phyloP scores from a whole-genome alignment of 2,797 vertebrate species.

The Amniataba percoides region DNA sequence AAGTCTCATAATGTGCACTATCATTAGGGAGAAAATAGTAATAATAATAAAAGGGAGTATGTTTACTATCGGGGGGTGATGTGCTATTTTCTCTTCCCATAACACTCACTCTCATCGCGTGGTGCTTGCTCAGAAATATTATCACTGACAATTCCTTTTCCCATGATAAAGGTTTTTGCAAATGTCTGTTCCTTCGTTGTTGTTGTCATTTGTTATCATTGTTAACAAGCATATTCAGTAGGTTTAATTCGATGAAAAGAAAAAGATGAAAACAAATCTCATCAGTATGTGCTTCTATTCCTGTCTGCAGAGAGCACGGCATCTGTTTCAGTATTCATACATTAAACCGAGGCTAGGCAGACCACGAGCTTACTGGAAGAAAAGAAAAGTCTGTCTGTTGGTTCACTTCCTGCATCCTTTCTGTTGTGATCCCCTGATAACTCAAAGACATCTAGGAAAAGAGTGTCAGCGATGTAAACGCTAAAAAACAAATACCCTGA shows the following conservation, averaged over 20 bases:
- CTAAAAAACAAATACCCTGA: background rate
- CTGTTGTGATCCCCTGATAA: background rate
- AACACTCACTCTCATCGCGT: slow-evolving; percentile 56
- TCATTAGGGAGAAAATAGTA: slow-evolving; percentile 78
- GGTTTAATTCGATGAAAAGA: slow-evolving; percentile 86
- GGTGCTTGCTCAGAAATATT: slow-evolving; percentile 70
- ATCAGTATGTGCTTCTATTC: slow-evolving; percentile 89
- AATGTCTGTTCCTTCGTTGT: slow-evolving; percentile 65
- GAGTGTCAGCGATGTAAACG: background rate
- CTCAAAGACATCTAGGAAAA: background rate
- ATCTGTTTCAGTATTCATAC: background rate
- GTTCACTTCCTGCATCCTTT: background rate
- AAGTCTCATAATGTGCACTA: slow-evolving; percentile 76
- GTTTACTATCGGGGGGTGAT: slow-evolving; percentile 73
- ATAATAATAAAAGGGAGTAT: slow-evolving; percentile 69
- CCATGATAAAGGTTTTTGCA: slow-evolving; percentile 56
- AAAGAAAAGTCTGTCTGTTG: background rate
- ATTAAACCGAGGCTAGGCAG: slow-evolving; percentile 1
- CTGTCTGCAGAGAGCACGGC: background rate
- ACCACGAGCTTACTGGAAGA: background rate
- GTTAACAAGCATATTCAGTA: slow-evolving; percentile 81
- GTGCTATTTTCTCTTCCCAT: slow-evolving; percentile 71
- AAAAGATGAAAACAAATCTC: slow-evolving; percentile 80
- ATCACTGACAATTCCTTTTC: slow-evolving; percentile 68
- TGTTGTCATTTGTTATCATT: slow-evolving; percentile 74